Percentiles rank a stretch among this genome's conserved stretches.
Evolutionary conservation across 2,888 invertebrate genomes (phyloP).

Genomic region (Amphimallon solstitiale): DNA sequence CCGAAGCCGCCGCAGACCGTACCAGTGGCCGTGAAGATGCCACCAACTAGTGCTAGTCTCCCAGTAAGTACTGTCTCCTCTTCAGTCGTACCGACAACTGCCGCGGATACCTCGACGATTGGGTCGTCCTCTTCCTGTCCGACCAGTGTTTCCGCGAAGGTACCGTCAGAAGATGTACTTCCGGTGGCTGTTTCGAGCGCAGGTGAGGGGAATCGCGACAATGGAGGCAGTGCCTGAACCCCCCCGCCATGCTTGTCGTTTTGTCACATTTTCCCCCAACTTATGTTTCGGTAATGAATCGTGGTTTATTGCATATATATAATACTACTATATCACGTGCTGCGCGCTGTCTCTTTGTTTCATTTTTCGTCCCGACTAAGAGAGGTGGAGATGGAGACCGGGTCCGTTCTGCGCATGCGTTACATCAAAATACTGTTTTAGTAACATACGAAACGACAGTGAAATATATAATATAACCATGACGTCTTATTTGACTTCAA

Average conservation of each 20-base stretch:
- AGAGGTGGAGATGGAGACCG: too few species aligned
- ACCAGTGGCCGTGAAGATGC: conserved; percentile 40
- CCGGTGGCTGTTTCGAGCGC: conserved; percentile 52
- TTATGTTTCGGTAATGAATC: conserved; percentile 60
- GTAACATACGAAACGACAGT: too few species aligned
- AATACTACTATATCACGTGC: too few species aligned
- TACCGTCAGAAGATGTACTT: conserved; percentile 37
- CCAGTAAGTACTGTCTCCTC: conserved; percentile 46
- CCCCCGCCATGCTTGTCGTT: conserved; percentile 58
- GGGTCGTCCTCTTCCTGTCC: conserved; percentile 27
- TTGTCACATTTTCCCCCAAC: conserved; percentile 57
- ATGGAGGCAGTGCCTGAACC: conserved; percentile 62
- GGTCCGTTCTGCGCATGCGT: too few species aligned
- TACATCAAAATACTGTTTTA: too few species aligned
- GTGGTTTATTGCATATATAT: too few species aligned
- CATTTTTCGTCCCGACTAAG: too few species aligned
- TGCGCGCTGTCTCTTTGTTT: too few species aligned
- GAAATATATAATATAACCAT: too few species aligned
- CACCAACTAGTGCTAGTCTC: conserved; percentile 42
- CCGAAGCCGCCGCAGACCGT: conserved; percentile 48
- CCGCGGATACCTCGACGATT: conserved; percentile 31
- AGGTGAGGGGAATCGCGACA: conserved; percentile 61
- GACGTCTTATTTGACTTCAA: too few species aligned
- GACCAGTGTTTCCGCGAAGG: conserved; percentile 37
- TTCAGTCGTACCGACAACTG: conserved; percentile 43